Percentiles rank a stretch among this genome's conserved stretches.
These are phyloP conservation scores for Enteromius fasciolatus DNA, from an alignment of 2,797 vertebrate species.

Conservation along the genomic window DNA sequence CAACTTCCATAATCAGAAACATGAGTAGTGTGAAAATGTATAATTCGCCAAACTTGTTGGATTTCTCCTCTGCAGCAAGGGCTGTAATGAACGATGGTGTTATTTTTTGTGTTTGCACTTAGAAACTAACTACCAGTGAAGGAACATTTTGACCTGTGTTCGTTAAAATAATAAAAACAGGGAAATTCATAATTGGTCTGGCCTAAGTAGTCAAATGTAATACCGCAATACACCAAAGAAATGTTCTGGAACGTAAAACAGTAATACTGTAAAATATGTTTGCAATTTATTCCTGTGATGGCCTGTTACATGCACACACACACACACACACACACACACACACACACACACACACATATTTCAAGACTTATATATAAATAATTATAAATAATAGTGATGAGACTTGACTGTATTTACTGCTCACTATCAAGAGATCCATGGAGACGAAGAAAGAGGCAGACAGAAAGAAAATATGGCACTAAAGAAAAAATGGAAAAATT, in stretches of 20 bases:
- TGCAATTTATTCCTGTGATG: background rate
- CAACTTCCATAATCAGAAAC: background rate
- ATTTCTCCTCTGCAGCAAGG: background rate
- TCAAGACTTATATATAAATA: too few relatives aligned
- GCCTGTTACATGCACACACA: background rate
- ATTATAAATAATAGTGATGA: slow-evolving; percentile 22
- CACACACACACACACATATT: too few relatives aligned
- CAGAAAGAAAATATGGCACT: background rate
- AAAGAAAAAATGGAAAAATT: slow-evolving; percentile 11
- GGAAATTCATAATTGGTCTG: background rate
- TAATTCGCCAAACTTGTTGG: background rate
- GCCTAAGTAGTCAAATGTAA: too few relatives aligned
- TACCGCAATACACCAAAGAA: too few relatives aligned
- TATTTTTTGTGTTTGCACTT: slow-evolving; percentile 1
- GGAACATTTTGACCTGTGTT: background rate
- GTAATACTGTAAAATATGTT: background rate
- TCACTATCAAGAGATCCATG: background rate
- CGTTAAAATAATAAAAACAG: background rate
- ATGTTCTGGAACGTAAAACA: background rate
- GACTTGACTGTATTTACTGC: slow-evolving; percentile 31
- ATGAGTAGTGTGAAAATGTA: background rate
- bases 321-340: too few relatives aligned
- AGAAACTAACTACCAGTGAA: background rate
- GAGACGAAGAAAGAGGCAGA: slow-evolving; percentile 4
- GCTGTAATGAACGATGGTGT: background rate